Evolutionary conservation across 2,888 invertebrate genomes (phyloP).

Genomic region (Sesamia inferens): DNA sequence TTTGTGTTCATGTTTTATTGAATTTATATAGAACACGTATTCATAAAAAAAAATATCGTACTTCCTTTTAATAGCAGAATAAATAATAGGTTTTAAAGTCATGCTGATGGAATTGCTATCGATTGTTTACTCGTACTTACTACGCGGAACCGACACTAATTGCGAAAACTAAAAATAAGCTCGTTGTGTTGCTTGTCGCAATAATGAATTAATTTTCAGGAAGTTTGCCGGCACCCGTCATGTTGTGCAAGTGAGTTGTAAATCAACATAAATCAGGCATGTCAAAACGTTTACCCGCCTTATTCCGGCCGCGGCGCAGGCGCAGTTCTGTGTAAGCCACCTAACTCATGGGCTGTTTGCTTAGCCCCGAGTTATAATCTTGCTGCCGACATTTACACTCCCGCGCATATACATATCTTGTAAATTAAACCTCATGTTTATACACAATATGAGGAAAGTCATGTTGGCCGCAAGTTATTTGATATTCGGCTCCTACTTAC

Average conservation of each 20-base stretch:
- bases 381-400: conserved; percentile 44
- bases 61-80: neutral
- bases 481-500: conserved; percentile 4
- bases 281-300: conserved; percentile 73
- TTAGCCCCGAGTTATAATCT: conserved; percentile 59
- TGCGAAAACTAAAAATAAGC: conserved; percentile 50
- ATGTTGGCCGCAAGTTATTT: conserved; percentile 13
- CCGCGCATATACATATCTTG: conserved; percentile 46
- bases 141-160: conserved; percentile 39
- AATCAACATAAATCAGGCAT: conserved; percentile 71
- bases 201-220: conserved; percentile 66
- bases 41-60: too few relatives aligned
- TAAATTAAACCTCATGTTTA: conserved; percentile 55
- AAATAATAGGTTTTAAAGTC: conserved; percentile 27
- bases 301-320: conserved; percentile 54
- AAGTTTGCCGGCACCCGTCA: conserved; percentile 64
- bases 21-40: neutral
- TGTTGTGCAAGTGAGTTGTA: conserved; percentile 68
- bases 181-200: conserved; percentile 57
- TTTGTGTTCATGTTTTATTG: conserved; percentile 17
- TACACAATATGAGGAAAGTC: conserved; percentile 46
- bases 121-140: conserved; percentile 39
- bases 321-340: conserved; percentile 55
- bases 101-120: conserved; percentile 29
- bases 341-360: conserved; percentile 59